Conservation (phyloP, 2,888 invertebrate genomes). For the Trissoscelio sp. region DNA sequence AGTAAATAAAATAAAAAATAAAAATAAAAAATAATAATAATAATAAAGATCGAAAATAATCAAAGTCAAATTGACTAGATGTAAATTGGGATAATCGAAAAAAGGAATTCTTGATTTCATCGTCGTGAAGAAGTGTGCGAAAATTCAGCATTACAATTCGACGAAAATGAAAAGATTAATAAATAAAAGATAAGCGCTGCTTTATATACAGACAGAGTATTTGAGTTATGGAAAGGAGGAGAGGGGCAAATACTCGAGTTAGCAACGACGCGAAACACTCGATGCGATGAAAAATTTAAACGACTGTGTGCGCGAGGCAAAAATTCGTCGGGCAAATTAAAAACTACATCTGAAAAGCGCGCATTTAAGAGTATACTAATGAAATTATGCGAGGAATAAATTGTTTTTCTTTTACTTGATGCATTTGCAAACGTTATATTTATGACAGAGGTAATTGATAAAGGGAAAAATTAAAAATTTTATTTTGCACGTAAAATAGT, state of each 20-base stretch:
- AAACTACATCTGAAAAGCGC: not conserved
- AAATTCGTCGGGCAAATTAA: constrained; percentile 12
- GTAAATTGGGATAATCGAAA: constrained; percentile 5
- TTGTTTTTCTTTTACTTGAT: no score
- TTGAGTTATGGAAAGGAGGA: constrained; percentile 22
- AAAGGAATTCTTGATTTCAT: not conserved
- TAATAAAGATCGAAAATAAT: no score
- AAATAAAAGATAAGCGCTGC: constrained; percentile 45
- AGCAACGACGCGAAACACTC: constrained; percentile 30
- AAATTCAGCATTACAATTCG: constrained; percentile 13
- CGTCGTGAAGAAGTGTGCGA: not conserved
- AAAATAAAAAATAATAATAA: not conserved
- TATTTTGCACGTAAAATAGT: no score
- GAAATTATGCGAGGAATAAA: not conserved
- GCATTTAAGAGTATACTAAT: not conserved
- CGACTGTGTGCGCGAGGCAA: constrained; percentile 1
- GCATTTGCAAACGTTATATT: no score
- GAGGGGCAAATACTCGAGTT: not conserved
- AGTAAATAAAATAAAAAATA: not conserved
- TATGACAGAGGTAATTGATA: no score
- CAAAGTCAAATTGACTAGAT: no score
- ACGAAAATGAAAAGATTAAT: constrained; percentile 42
- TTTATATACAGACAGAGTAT: constrained; percentile 19
- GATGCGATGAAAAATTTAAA: constrained; percentile 48
- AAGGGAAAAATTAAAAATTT: no score